Evolutionary conservation across 2,888 invertebrate genomes (phyloP), one percentile per base, ranked within the genome.

Genomic region (Notodonta dromedarius): DNA sequence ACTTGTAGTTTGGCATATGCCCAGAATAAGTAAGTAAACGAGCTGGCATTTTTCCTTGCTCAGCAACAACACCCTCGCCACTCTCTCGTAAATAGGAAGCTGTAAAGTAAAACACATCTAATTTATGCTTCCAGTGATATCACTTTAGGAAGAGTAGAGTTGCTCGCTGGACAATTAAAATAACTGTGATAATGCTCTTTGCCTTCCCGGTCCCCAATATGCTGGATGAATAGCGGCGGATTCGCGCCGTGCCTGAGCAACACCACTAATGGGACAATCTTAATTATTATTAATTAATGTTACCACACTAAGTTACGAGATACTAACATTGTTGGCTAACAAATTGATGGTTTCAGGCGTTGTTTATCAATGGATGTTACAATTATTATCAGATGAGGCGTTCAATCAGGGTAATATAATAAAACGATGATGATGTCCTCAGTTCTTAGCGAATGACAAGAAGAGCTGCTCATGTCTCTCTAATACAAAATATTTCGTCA

Each of bases 261-360:
- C 65, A 69, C 70, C 59, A 69, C 65, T 65, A 66, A 62, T 60
- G 62, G 62, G 59, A 60, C 44, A 66, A 65, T 65, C 60, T 52
- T 70, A 72, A 72, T 72, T 61, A 59, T 66, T 69, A 73, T 71
- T 73, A 73, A 71, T 71, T 61, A 73, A 61, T 61, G 57, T 55
- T 32, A 32, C 32, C 24, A 46, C 16, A 55, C 56, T 59, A 40
- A 42, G 53, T 56, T 65, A 52, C 57, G 57, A 50, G 42, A 65
- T 62, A 55, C 58, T 58, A 65, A 57, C 48, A 53, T 60, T 39
- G 58, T 60, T 40, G 40, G 59, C 48, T 13, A 53, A 48, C 16
- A 32, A 9, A 35, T 46, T 59, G 56, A 65, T 60, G 58, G 46
- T 32, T 54, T 42, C 14, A 35, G 8, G 6, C 13, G 12, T 35